Evolutionary conservation across 2,113 vertebrate species (phyloP), one percentile per base, ranked within the genome.

Genomic region (Takifugu flavidus): DNA sequence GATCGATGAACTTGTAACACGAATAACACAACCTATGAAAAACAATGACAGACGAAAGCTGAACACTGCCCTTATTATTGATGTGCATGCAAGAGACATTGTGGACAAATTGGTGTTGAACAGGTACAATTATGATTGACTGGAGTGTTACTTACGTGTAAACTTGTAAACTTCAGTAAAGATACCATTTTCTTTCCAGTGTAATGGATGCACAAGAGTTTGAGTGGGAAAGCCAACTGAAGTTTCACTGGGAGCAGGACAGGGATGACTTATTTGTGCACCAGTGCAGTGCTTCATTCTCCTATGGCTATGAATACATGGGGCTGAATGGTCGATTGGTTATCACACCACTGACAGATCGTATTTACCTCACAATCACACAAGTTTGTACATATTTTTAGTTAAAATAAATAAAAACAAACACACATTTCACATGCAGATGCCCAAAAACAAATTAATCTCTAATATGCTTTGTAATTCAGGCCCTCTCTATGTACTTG

Each of bases 221-320:
- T 60, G 94, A 96, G 63, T 99, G 97, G 97, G 95, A 99, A 70
- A 98, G 96, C 68, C 97, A 99, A 63, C 88, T 99, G 20, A 91
- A 94, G 0, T 99, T 98, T 51, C 99, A 98, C 84, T 99, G 97
- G 96, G 84, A 90, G 52, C 87, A 82, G 0, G 87, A 94, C 49
- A 84, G 90, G 0, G 95, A 98, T 6, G 83, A 95, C 2, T 86
- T 99, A 62, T 89, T 71, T 13, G 94, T 98, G 72, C 92, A 83
- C 2, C 97, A 99, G 79, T 99, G 97, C 87, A 98, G 93, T 0
- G 95, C 96, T 8, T 71, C 90, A 0, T 99, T 99, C 61, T 77
- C 88, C 4, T 99, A 99, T 0, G 97, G 97, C 5, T 98, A 99
- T 0, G 97, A 99, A 83, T 99, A 99, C 82, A 99, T 99, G 97